These are phyloP conservation scores for Helicolenus hilgendorfi DNA, from an alignment of 2,797 vertebrate genomes.

Conservation along the genomic window DNA sequence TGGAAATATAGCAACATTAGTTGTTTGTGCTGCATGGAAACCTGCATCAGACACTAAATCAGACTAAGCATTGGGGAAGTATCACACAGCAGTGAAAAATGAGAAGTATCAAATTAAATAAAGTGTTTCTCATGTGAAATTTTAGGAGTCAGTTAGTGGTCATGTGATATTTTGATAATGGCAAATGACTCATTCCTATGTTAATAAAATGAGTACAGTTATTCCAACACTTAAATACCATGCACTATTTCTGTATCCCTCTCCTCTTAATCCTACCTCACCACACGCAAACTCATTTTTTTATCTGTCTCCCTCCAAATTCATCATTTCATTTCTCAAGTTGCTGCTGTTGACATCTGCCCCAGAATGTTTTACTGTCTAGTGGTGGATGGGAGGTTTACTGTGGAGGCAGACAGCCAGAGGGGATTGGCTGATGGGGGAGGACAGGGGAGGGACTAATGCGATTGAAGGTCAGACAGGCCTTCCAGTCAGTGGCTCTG, in stretches of 20 bases:
- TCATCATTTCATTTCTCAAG: conserved; percentile 43
- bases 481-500: conserved; percentile 68
- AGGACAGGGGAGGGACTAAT: conserved; percentile 64
- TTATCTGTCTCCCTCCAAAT: conserved; percentile 8
- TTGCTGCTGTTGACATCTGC: conserved; percentile 58
- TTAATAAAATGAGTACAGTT: neutral
- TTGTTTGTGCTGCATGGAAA: neutral
- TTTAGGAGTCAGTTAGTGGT: neutral
- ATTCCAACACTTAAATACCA: neutral
- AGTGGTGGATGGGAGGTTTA: conserved; percentile 39
- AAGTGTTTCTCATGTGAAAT: neutral
- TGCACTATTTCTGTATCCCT: neutral
- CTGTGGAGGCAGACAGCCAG: conserved; percentile 55
- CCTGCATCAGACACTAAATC: neutral
- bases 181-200: neutral
- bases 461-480: conserved; percentile 81
- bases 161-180: neutral
- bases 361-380: conserved; percentile 11
- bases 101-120: neutral
- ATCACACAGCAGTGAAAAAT: neutral
- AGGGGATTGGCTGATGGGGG: conserved; percentile 62
- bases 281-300: neutral
- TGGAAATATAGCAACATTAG: neutral
- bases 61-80: neutral
- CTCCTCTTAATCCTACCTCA: no score